Evolutionary conservation across 2,888 invertebrate genomes (phyloP).

Genomic region (Luffia ferchaultella): DNA sequence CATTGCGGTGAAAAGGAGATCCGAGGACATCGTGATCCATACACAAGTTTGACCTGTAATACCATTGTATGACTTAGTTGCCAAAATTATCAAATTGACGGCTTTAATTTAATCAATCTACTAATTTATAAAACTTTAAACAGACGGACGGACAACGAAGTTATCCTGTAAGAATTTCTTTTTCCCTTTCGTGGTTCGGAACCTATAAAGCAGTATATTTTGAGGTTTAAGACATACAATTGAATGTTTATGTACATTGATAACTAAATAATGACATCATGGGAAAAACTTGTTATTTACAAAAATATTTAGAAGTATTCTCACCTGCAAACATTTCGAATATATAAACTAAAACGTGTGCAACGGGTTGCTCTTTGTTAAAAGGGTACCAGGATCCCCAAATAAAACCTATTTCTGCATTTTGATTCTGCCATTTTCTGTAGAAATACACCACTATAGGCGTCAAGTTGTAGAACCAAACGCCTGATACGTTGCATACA

Average conservation of each 20-base stretch:
- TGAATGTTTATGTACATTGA: not conserved
- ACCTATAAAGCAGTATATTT: too few species aligned
- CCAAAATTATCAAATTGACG: too few species aligned
- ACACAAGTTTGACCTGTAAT: slow-evolving; percentile 42
- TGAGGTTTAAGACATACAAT: not conserved
- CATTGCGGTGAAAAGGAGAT: slow-evolving; percentile 48
- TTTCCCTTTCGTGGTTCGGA: too few species aligned
- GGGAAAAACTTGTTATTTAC: too few species aligned
- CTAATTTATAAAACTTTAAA: too few species aligned
- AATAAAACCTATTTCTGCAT: slow-evolving; percentile 36
- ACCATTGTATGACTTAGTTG: too few species aligned
- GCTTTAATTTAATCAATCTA: too few species aligned
- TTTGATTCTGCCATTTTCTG: slow-evolving; percentile 25
- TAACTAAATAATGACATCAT: not conserved
- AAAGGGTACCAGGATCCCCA: slow-evolving; percentile 59
- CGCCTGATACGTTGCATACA: slow-evolving; percentile 21
- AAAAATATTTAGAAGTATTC: too few species aligned
- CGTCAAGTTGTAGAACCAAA: slow-evolving; percentile 50
- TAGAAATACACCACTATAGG: slow-evolving; percentile 40
- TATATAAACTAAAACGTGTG: slow-evolving; percentile 41
- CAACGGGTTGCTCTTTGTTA: slow-evolving; percentile 38
- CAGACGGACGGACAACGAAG: too few species aligned
- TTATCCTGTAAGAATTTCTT: too few species aligned
- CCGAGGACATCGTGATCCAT: slow-evolving; percentile 50
- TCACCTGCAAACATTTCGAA: slow-evolving; percentile 53